Evolutionary conservation across 1,140 invertebrate genomes (phyloP), one percentile per base, ranked within the genome.

Genomic region (Agrypnia vestita): DNA sequence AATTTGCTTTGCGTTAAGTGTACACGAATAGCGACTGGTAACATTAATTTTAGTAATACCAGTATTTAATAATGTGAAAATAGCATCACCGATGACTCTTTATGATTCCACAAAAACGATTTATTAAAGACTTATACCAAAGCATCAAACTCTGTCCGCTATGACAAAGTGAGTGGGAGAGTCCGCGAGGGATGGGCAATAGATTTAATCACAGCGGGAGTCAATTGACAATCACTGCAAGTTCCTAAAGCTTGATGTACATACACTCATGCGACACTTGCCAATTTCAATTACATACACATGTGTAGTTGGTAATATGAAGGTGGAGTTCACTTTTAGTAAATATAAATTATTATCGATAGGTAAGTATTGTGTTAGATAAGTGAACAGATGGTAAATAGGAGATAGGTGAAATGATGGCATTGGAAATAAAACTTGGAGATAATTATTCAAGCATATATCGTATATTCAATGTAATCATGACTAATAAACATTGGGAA

Each of bases 381-480:
- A 35, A 44, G 35, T 62, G 12, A 47, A 17, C 17, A 25, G 35
- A 25, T 12, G 51, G 47, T 69, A 35, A 35, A 3, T 35, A 35
- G 25, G 25, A 35, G 25, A 35, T 6, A 35, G 25, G 61, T 13
- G 47, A 25, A 9, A 59, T 51, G 56, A 59, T 51, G 56, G 69
- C 53, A 43, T 61, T 8, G 73, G 76, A 81, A 81, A 83, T 81
- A 80, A 80, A 83, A 82, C 51, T 80, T 71, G 46, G 61, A 49
- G n/a, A 55, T 71, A 76, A 67, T 80, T 83, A 83, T 82, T 83
- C 80, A 83, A 83, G 82, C 82, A 82, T 82, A 83, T 83, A 83
- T 82, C 82, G 82, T 83, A 83, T 83, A 83, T 83, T 83, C 78
- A 83, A 83, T 83, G 82, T 83, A 83, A 83, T 80, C 82, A 82